These are phyloP conservation scores for Xiphophorus hellerii DNA, from an alignment of 2,113 vertebrate species.

Conservation along the genomic window DNA sequence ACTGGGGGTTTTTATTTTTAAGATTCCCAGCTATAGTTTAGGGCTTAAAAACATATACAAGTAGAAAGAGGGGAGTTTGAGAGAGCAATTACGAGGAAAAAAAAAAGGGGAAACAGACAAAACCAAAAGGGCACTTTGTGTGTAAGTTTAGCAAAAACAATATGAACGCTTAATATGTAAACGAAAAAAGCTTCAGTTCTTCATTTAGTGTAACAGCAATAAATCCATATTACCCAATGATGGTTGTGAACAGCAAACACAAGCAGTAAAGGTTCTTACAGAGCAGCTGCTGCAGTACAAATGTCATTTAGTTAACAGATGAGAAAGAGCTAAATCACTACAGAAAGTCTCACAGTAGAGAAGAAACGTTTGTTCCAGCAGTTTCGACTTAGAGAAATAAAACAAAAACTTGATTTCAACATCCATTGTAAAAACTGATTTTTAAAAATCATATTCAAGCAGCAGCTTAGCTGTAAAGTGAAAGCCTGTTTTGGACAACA, in stretches of 20 bases:
- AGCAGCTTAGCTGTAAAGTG: too few species aligned
- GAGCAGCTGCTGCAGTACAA: slow-evolving; percentile 24
- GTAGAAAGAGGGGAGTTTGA: slow-evolving; percentile 32
- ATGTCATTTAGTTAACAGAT: slow-evolving; percentile 55
- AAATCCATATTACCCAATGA: background rate
- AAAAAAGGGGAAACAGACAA: slow-evolving; percentile 17
- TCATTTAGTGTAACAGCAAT: background rate
- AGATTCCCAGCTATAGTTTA: slow-evolving; percentile 16
- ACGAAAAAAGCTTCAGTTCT: background rate
- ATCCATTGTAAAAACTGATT: background rate
- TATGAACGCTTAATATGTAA: background rate
- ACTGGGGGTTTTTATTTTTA: slow-evolving; percentile 34
- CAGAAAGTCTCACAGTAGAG: slow-evolving; percentile 26
- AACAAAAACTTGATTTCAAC: slow-evolving; percentile 2
- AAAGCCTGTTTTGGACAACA: slow-evolving; percentile 5
- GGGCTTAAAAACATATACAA: slow-evolving; percentile 17
- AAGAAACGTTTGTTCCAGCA: slow-evolving; percentile 38
- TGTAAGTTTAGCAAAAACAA: background rate
- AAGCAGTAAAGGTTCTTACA: slow-evolving; percentile 14
- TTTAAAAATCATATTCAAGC: slow-evolving; percentile 2
- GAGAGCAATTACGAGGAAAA: background rate
- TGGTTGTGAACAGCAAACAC: slow-evolving; percentile 17
- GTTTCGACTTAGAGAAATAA: background rate
- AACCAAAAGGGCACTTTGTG: background rate
- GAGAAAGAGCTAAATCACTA: slow-evolving; percentile 56